Conservation (phyloP, 2,113 vertebrate species). For the Pheucticus melanocephalus region DNA sequence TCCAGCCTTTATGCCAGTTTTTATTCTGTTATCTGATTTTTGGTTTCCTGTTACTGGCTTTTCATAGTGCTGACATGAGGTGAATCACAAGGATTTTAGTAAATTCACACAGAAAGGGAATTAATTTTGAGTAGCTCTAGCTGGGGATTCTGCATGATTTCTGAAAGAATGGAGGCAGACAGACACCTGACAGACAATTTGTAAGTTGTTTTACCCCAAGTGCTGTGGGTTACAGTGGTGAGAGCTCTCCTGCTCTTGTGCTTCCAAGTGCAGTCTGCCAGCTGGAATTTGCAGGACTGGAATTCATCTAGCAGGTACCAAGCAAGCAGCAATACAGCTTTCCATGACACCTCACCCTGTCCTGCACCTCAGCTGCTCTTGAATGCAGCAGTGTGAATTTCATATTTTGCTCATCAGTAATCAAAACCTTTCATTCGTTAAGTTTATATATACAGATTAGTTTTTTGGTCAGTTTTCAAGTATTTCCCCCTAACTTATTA, state of each 20-base stretch:
- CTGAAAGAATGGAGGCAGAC: neutral
- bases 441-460: accelerated
- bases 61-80: neutral
- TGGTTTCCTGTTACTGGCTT: neutral
- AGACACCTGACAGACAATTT: neutral
- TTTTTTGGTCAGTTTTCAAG: neutral
- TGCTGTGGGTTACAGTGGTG: neutral
- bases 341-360: neutral
- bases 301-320: conserved; percentile 36
- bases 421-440: neutral
- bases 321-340: neutral
- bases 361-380: neutral
- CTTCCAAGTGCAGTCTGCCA: conserved; percentile 20
- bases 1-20: neutral
- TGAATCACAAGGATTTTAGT: neutral
- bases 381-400: neutral
- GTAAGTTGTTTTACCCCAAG: conserved; percentile 16
- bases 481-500: neutral
- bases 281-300: conserved; percentile 8
- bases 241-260: neutral
- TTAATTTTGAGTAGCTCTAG: neutral
- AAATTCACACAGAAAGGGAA: neutral
- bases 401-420: neutral
- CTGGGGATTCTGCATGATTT: neutral
- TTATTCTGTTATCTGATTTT: neutral